phyloP scores from a whole-genome alignment of 2,888 invertebrate genomes.

The Cryptocephalus moraei region DNA sequence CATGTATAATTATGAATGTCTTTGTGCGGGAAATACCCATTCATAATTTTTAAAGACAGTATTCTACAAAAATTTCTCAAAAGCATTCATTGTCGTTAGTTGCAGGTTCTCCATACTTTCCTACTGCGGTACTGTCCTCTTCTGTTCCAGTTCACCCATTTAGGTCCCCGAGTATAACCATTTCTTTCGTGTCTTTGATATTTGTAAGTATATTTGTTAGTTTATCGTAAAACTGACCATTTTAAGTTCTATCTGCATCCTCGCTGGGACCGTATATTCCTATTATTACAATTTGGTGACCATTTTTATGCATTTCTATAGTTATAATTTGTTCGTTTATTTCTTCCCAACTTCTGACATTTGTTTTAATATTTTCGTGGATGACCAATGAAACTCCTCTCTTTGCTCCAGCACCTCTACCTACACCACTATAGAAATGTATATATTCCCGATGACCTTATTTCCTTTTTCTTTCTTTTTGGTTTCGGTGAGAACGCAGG shows the following conservation, averaged over 20 bases:
- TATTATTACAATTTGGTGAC: neutral
- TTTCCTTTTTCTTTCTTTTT: no score
- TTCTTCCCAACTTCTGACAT: neutral
- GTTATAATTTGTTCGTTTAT: neutral
- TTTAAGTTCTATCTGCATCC: no score
- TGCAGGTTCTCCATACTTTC: neutral
- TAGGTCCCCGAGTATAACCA: conserved; percentile 3
- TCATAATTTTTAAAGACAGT: no score
- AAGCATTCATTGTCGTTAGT: conserved; percentile 1
- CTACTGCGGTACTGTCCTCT: neutral
- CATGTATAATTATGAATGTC: conserved; percentile 5
- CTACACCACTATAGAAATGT: neutral
- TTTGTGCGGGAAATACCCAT: neutral
- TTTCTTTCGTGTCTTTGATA: neutral
- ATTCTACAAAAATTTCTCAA: no score
- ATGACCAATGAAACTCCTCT: neutral
- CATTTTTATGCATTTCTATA: neutral
- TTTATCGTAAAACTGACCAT: conserved; percentile 4
- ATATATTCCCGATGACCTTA: no score
- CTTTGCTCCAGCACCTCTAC: neutral
- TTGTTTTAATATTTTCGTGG: neutral
- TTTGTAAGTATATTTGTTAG: neutral
- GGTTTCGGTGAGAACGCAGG: no score
- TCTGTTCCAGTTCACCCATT: neutral
- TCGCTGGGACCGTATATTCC: conserved; percentile 1